Percentiles rank a stretch among this genome's conserved stretches.
Conservation (phyloP, 2,113 vertebrate species). For the Oreochromis tanganicae region DNA sequence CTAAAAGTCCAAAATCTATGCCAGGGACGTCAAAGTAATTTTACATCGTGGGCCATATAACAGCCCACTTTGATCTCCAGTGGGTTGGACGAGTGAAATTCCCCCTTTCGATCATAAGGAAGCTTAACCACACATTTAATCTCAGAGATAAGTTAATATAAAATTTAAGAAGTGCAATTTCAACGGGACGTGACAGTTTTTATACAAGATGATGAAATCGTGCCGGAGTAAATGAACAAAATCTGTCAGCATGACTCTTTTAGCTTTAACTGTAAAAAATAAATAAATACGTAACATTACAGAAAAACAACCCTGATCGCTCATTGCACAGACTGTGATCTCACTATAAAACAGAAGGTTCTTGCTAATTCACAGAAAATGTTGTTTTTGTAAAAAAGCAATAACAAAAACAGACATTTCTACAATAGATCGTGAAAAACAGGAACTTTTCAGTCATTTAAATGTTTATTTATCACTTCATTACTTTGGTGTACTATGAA, state of each 20-base stretch:
- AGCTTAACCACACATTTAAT: not conserved
- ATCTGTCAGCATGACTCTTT: not conserved
- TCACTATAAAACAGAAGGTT: not conserved
- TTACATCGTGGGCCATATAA: not conserved
- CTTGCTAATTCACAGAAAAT: not conserved
- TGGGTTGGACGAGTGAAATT: not conserved
- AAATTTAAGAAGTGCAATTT: not conserved
- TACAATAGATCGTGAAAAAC: not conserved
- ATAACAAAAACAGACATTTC: not conserved
- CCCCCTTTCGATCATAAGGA: not conserved
- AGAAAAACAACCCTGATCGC: not conserved
- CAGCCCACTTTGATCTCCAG: not conserved
- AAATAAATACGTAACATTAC: rapidly evolving
- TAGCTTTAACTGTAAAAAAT: not conserved
- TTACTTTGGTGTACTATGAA: too few relatives aligned
- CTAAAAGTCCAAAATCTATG: not conserved
- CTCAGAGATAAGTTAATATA: not conserved
- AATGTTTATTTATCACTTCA: not conserved
- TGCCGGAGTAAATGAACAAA: not conserved
- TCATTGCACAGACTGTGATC: not conserved
- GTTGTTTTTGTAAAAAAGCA: not conserved
- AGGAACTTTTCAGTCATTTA: not conserved
- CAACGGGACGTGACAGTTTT: not conserved
- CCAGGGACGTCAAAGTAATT: not conserved
- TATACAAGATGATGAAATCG: not conserved